These are phyloP conservation scores for Cnemophilus loriae DNA, from an alignment of 2,113 vertebrate species.

Conservation along the genomic window DNA sequence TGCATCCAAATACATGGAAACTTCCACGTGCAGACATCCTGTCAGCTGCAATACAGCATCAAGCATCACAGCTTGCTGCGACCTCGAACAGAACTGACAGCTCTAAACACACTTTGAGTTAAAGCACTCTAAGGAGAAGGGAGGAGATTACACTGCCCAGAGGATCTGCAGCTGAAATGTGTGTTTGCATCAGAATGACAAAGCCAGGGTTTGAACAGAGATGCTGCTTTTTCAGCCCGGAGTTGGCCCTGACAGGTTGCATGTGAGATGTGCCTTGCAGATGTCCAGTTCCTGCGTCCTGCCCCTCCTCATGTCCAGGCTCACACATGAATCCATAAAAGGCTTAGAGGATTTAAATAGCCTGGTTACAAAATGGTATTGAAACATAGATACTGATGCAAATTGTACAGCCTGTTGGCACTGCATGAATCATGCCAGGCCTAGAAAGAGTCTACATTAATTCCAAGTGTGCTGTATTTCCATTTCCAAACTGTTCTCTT, in stretches of 20 bases:
- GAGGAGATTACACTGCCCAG: not conserved
- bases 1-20: not conserved
- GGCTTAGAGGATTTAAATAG: not conserved
- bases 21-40: not conserved
- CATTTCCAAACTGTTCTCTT: slow-evolving; percentile 30
- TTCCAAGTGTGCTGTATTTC: slow-evolving; percentile 8
- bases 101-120: not conserved
- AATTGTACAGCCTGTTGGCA: slow-evolving; percentile 17
- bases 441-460: slow-evolving; percentile 21
- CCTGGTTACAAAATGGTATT: slow-evolving; percentile 13
- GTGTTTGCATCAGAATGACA: not conserved
- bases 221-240: not conserved
- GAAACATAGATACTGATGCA: slow-evolving; percentile 22
- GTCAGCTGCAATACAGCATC: not conserved
- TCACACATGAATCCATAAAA: not conserved
- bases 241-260: not conserved
- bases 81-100: not conserved
- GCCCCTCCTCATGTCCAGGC: not conserved
- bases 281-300: not conserved
- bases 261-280: not conserved
- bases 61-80: rapidly evolving
- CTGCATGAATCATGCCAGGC: not conserved
- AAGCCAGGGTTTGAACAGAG: not conserved
- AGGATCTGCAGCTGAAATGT: not conserved
- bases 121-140: not conserved